Conservation (phyloP, 1,140 invertebrate species). For the Ectropis grisescens region DNA sequence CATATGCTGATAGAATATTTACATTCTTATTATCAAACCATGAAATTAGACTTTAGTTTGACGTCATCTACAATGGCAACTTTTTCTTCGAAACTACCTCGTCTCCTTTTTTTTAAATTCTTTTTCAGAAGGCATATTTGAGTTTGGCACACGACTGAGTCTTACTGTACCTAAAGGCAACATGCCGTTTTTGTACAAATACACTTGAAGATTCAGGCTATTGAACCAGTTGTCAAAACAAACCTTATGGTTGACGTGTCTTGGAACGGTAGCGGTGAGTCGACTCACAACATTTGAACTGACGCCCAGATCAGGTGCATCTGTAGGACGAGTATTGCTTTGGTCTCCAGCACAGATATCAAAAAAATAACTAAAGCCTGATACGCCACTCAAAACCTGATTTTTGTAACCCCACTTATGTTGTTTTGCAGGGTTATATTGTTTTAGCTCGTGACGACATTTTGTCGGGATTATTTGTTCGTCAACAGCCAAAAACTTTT, state of each 20-base stretch:
- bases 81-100: constrained; percentile 16
- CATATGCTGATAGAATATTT: no score
- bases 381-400: constrained; percentile 28
- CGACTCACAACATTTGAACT: constrained; percentile 29
- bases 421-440: no score
- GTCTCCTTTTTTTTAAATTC: no score
- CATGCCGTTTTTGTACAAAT: constrained; percentile 30
- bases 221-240: constrained; percentile 49
- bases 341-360: constrained; percentile 34
- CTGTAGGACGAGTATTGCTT: constrained; percentile 15
- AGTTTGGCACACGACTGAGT: no score
- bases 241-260: constrained; percentile 34
- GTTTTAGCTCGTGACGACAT: no score
- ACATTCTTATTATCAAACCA: constrained; percentile 28
- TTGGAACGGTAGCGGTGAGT: constrained; percentile 20
- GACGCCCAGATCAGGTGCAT: constrained; percentile 19
- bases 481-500: constrained; percentile 31
- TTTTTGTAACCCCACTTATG: no score
- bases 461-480: no score
- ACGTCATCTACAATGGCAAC: constrained; percentile 19
- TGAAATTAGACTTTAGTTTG: constrained; percentile 20
- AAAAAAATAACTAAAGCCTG: constrained; percentile 17
- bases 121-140: no score
- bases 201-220: constrained; percentile 24
- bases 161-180: no score